Evolutionary conservation across 2,888 invertebrate species (phyloP).

Genomic region (Eilema depressum): DNA sequence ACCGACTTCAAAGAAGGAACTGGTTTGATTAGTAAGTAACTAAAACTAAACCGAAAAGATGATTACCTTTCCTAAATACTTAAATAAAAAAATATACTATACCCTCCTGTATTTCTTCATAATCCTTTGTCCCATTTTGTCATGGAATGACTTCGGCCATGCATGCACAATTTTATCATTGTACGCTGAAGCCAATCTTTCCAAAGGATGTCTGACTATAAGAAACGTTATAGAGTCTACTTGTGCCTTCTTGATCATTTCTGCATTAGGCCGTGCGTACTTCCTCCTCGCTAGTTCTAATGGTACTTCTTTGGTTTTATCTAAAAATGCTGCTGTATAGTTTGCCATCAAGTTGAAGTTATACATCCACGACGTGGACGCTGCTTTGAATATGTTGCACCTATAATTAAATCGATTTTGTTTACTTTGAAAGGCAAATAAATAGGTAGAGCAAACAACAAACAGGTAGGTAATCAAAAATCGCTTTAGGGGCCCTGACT

Average conservation of each 20-base stretch:
- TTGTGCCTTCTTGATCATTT: conserved; percentile 91
- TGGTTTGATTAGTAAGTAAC: too few relatives aligned
- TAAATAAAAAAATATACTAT: conserved; percentile 34
- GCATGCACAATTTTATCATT: conserved; percentile 95
- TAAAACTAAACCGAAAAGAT: not conserved
- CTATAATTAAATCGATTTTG: conserved; percentile 63
- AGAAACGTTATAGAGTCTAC: conserved; percentile 93
- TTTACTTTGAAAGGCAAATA: not conserved
- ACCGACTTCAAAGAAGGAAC: too few relatives aligned
- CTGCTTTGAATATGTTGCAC: conserved; percentile 94
- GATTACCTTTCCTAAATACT: not conserved
- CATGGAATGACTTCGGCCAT: conserved; percentile 93
- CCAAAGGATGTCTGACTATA: conserved; percentile 93
- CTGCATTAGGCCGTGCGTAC: conserved; percentile 91
- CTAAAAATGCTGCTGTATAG: conserved; percentile 91
- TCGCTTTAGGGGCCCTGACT: not conserved
- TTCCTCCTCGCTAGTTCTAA: conserved; percentile 92
- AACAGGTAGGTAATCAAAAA: not conserved
- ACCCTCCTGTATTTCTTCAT: conserved; percentile 91
- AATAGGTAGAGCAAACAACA: not conserved
- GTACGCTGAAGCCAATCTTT: conserved; percentile 92
- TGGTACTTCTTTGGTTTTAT: conserved; percentile 92
- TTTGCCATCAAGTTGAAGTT: conserved; percentile 95
- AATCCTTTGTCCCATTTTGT: conserved; percentile 92
- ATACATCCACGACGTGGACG: conserved; percentile 97